Evolutionary conservation across 2,113 vertebrate species (phyloP).

Genomic region (Brevimyrus niger): DNA sequence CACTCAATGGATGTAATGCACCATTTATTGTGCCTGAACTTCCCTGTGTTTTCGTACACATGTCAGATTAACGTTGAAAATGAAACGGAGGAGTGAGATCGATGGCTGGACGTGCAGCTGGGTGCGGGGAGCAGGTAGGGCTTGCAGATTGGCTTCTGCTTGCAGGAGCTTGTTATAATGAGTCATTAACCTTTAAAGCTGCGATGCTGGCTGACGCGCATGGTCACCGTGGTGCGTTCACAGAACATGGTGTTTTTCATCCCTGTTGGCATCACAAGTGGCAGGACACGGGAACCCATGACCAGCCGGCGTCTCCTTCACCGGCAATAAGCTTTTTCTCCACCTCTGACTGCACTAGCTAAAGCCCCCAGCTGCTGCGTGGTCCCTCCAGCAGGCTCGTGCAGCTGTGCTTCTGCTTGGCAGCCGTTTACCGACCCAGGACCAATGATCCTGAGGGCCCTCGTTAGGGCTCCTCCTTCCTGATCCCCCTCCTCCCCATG

Average conservation of each 20-base stretch:
- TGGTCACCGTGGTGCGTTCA: neutral
- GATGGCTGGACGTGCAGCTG: constrained; percentile 36
- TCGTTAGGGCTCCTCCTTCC: neutral
- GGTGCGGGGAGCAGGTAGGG: constrained; percentile 42
- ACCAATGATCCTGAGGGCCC: neutral
- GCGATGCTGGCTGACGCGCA: constrained; percentile 27
- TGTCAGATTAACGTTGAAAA: neutral
- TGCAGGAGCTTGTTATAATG: constrained; percentile 1
- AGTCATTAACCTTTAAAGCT: constrained; percentile 62
- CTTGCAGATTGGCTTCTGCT: constrained; percentile 47
- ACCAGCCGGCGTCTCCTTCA: neutral
- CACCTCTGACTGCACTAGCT: neutral
- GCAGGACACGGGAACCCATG: neutral
- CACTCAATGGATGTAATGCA: neutral
- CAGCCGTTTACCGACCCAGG: neutral
- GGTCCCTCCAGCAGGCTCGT: neutral
- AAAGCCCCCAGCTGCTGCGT: neutral
- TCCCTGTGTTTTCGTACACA: neutral
- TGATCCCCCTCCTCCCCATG: neutral
- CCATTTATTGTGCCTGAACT: neutral
- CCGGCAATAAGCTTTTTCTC: neutral
- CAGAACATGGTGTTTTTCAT: neutral
- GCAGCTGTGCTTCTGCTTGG: neutral
- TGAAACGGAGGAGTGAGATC: neutral
- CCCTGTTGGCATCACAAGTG: neutral